A percentile compares a stretch with the other conserved stretches of the same genome.
Evolutionary conservation across 2,113 vertebrate genomes (phyloP).

Genomic region (Spermophilus dauricus): DNA sequence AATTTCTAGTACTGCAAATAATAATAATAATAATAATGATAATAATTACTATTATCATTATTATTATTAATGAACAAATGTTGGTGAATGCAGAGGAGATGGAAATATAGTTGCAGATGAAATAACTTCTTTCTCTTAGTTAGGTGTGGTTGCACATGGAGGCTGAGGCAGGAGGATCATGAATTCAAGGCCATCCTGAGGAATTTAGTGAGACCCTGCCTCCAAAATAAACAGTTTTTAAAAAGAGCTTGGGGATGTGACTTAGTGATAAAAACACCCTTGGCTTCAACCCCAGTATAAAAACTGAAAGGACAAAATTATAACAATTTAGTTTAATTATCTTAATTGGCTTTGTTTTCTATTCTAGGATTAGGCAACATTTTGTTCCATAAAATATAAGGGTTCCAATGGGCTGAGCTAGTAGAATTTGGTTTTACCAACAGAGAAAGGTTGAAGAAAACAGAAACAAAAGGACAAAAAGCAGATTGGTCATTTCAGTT

Average conservation of each 20-base stretch:
- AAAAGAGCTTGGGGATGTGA: no score
- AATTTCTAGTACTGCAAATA: no score
- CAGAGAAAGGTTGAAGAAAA: neutral
- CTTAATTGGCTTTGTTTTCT: neutral
- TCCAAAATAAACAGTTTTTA: no score
- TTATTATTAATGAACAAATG: neutral
- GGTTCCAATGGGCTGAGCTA: neutral
- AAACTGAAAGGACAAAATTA: neutral
- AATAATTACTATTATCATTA: no score
- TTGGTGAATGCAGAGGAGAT: neutral
- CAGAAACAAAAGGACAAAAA: neutral
- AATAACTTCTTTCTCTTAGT: conserved; percentile 13
- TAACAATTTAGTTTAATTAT: neutral
- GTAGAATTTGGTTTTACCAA: neutral
- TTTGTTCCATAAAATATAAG: neutral
- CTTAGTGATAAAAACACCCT: no score
- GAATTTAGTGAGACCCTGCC: no score
- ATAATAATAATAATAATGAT: neutral
- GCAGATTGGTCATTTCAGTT: neutral
- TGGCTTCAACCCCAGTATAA: no score
- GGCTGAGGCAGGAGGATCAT: no score
- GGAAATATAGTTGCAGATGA: neutral
- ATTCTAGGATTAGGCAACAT: neutral
- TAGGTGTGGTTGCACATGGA: neutral
- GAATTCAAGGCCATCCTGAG: no score